Percentiles rank a stretch among this genome's conserved stretches.
These are phyloP conservation scores for Tachystola acroxantha DNA, from an alignment of 2,888 invertebrate species.

Conservation along the genomic window DNA sequence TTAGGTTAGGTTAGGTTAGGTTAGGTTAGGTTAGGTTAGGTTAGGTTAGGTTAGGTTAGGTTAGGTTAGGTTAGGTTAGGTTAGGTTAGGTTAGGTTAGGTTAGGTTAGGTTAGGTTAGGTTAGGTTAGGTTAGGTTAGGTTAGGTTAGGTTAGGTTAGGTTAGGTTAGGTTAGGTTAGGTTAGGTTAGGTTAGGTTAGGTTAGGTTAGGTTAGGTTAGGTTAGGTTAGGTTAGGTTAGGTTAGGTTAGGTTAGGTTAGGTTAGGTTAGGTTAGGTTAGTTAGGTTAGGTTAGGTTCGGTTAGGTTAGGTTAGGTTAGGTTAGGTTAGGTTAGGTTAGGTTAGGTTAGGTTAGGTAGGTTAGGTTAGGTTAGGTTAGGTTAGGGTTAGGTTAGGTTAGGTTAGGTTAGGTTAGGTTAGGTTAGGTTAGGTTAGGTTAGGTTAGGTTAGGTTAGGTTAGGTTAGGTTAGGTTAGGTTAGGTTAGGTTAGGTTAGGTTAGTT, in stretches of 20 bases:
- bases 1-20: neutral
- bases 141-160: neutral
- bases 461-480: slow-evolving; percentile 6
- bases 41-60: neutral
- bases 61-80: neutral
- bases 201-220: neutral
- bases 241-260: neutral
- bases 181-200: neutral
- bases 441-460: slow-evolving; percentile 8
- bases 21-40: slow-evolving; percentile 3
- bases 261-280: neutral
- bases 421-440: slow-evolving; percentile 8
- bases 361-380: neutral
- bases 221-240: neutral
- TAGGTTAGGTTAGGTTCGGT: neutral
- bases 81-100: neutral
- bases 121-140: neutral
- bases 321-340: neutral
- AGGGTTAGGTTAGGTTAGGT: slow-evolving; percentile 5
- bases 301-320: neutral
- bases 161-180: neutral
- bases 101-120: neutral
- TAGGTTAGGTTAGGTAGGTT: neutral
- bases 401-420: slow-evolving; percentile 5
- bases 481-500: slow-evolving; percentile 8